Evolutionary conservation across 2,888 invertebrate species (phyloP).

Genomic region (Iselma pallidipennis): DNA sequence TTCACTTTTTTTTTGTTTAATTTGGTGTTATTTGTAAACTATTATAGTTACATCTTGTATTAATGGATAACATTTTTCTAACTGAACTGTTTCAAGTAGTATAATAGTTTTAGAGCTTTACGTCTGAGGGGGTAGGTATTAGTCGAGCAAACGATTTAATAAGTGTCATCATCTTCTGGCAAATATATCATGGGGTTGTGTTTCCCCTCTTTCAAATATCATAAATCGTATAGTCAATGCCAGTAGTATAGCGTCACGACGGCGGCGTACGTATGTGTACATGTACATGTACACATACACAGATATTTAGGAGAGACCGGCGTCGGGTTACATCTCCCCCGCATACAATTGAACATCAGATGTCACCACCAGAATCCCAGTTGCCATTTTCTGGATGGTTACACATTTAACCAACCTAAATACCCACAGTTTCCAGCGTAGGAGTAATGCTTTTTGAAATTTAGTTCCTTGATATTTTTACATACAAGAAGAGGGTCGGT

Average conservation of each 20-base stretch:
- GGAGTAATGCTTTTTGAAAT: not conserved
- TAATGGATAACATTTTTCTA: no score
- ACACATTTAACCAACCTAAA: slow-evolving; percentile 33
- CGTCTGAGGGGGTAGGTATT: slow-evolving; percentile 42
- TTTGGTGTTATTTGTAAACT: no score
- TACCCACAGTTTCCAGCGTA: not conserved
- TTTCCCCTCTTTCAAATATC: slow-evolving; percentile 40
- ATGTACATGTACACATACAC: not conserved
- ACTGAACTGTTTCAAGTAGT: not conserved
- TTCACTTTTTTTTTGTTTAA: no score
- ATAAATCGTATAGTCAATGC: slow-evolving; percentile 53
- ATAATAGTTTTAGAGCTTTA: not conserved
- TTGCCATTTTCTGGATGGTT: slow-evolving; percentile 55
- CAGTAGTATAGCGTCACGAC: slow-evolving; percentile 39
- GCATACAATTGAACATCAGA: slow-evolving; percentile 53
- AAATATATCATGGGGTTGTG: slow-evolving; percentile 45
- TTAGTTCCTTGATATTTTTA: no score
- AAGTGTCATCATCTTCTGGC: slow-evolving; percentile 52
- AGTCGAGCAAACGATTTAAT: slow-evolving; percentile 54
- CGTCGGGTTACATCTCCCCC: slow-evolving; percentile 31
- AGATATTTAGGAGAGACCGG: not conserved
- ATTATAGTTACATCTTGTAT: no score
- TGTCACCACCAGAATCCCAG: slow-evolving; percentile 53
- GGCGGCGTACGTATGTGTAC: slow-evolving; percentile 6
- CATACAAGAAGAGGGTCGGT: no score